A percentile compares a stretch with the other conserved stretches of the same genome.
These are phyloP conservation scores for Xiphophorus hellerii DNA, from an alignment of 2,113 vertebrate species.

Conservation along the genomic window DNA sequence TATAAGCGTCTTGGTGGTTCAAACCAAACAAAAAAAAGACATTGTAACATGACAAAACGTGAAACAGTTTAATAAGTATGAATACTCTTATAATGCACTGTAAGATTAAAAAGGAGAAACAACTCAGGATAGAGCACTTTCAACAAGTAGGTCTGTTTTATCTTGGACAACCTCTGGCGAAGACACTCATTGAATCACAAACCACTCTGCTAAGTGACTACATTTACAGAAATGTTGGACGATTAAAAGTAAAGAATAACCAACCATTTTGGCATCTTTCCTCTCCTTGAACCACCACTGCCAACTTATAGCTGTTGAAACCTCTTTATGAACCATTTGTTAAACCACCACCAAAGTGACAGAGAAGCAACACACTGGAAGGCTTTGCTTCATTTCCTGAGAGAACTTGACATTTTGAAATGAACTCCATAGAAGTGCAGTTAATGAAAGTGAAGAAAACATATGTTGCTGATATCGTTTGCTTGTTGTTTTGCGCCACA, in stretches of 20 bases:
- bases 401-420: slow-evolving; percentile 45
- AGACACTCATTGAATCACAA: background rate
- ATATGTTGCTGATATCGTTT: slow-evolving; percentile 41
- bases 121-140: background rate
- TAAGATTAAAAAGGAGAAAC: background rate
- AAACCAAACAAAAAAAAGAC: no score
- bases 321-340: slow-evolving; percentile 35
- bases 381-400: slow-evolving; percentile 53
- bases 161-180: background rate
- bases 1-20: no score
- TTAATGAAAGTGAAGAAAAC: slow-evolving; percentile 34
- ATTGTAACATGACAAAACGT: no score
- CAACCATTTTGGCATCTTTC: slow-evolving; percentile 14
- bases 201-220: background rate
- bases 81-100: no score
- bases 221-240: background rate
- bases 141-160: background rate
- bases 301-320: slow-evolving; percentile 34
- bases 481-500: background rate
- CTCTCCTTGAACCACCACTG: slow-evolving; percentile 12
- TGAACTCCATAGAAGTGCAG: background rate
- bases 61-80: no score
- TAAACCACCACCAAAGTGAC: slow-evolving; percentile 39
- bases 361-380: slow-evolving; percentile 41
- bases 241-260: slow-evolving; percentile 2